These are phyloP conservation scores for Batillaria attramentaria DNA, from an alignment of 1,140 invertebrate species.

Conservation along the genomic window DNA sequence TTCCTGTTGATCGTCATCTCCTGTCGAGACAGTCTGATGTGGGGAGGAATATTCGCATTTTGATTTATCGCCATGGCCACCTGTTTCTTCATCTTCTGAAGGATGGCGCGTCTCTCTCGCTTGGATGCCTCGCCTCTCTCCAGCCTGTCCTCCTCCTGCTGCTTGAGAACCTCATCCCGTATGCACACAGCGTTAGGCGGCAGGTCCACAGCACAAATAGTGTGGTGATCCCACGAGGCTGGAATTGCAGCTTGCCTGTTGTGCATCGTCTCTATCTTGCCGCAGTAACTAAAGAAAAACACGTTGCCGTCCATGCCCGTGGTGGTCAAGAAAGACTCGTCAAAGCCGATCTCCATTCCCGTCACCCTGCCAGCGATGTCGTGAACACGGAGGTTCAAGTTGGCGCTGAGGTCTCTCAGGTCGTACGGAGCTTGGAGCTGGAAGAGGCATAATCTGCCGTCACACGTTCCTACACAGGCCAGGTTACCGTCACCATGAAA, in stretches of 20 bases:
- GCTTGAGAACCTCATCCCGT: background rate
- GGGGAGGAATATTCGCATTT: background rate
- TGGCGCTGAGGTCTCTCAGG: conserved; percentile 22
- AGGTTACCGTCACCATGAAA: no score
- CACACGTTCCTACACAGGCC: no score
- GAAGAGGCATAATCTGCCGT: conserved; percentile 6
- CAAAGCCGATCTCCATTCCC: conserved; percentile 24
- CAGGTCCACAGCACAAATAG: background rate
- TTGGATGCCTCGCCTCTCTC: background rate
- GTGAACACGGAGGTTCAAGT: conserved; percentile 33
- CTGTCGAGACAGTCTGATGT: background rate
- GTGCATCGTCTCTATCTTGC: background rate
- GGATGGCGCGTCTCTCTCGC: background rate
- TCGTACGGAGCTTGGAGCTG: conserved; percentile 4
- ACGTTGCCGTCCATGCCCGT: conserved; percentile 37
- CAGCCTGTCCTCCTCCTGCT: background rate
- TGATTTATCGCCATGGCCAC: background rate
- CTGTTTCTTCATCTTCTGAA: background rate
- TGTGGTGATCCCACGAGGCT: background rate
- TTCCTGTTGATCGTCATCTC: conserved; percentile 6
- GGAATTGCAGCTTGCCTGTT: background rate
- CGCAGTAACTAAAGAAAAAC: conserved; percentile 5
- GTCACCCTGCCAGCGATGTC: conserved; percentile 28
- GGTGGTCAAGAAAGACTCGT: conserved; percentile 21
- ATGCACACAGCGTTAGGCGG: background rate